Conservation (phyloP, 2,797 vertebrate species). For the Notolabrus celidotus region DNA sequence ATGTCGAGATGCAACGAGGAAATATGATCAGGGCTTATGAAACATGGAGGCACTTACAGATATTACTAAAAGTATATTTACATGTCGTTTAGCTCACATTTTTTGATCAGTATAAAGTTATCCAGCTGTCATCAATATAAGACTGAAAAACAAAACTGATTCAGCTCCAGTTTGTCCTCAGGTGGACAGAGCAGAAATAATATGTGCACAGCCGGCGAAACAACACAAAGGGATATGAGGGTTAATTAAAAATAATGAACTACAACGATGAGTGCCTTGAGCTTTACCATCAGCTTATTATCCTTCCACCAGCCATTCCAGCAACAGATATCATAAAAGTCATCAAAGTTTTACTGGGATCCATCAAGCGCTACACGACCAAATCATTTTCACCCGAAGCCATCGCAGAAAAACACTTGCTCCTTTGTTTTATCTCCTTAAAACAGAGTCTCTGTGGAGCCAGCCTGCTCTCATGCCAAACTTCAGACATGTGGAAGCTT, state of each 20-base stretch:
- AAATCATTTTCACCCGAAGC: not conserved
- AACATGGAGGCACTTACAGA: not conserved
- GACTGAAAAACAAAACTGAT: too few relatives aligned
- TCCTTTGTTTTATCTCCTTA: not conserved
- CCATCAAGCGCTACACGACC: not conserved
- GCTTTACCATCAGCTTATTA: not conserved
- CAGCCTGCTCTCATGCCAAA: not conserved
- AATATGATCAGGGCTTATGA: not conserved
- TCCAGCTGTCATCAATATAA: too few relatives aligned
- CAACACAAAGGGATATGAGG: not conserved
- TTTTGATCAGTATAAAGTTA: too few relatives aligned
- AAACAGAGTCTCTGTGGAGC: not conserved
- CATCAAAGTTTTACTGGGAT: not conserved
- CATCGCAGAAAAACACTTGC: not conserved
- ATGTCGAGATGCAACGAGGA: not conserved
- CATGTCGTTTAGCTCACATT: too few relatives aligned
- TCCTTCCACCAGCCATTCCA: not conserved
- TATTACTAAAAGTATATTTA: not conserved
- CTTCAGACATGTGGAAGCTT: not conserved
- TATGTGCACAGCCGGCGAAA: not conserved
- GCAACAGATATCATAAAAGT: not conserved
- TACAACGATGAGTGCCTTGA: not conserved
- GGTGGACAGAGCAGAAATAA: not conserved
- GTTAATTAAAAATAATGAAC: constrained; percentile 21
- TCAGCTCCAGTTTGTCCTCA: not conserved